Evolutionary conservation across 35 echinoderm and acorn worm species (phyloP).

Genomic region (Holothuria glaberrima): DNA sequence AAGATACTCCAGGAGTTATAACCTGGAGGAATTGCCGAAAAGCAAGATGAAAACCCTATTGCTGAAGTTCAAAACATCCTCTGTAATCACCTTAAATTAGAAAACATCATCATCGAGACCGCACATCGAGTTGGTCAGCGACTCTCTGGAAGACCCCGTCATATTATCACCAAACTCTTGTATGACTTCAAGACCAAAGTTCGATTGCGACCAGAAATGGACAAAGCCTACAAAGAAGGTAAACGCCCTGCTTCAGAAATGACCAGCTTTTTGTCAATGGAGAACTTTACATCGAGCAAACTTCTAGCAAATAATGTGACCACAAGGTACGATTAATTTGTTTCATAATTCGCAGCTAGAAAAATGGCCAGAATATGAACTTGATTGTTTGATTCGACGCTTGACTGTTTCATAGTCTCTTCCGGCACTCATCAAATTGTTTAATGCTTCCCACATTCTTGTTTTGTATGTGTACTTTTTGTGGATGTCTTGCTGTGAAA

Average conservation of each 20-base stretch:
- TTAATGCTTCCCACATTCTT: no score
- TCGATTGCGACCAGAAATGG: background rate
- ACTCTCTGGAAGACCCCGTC: background rate
- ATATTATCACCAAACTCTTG: background rate
- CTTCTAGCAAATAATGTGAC: background rate
- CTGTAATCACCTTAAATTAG: background rate
- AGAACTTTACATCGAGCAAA: background rate
- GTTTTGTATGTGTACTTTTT: background rate
- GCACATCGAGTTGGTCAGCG: background rate
- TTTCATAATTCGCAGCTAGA: background rate
- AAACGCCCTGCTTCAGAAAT: background rate
- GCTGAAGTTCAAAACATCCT: no score
- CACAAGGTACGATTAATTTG: background rate
- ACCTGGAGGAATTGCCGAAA: no score
- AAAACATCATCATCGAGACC: no score
- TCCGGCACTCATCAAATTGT: no score
- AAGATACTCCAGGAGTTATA: no score
- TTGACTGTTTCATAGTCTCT: background rate
- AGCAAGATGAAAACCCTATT: no score
- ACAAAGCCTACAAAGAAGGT: no score
- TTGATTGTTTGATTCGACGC: background rate
- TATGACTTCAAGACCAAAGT: background rate
- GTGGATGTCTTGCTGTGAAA: background rate
- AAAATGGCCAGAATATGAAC: background rate
- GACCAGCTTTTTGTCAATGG: constrained; percentile 1